Percentiles rank a stretch among this genome's conserved stretches.
These are phyloP conservation scores for Mythimna lalbum DNA, from an alignment of 2,888 invertebrate species.

Conservation along the genomic window DNA sequence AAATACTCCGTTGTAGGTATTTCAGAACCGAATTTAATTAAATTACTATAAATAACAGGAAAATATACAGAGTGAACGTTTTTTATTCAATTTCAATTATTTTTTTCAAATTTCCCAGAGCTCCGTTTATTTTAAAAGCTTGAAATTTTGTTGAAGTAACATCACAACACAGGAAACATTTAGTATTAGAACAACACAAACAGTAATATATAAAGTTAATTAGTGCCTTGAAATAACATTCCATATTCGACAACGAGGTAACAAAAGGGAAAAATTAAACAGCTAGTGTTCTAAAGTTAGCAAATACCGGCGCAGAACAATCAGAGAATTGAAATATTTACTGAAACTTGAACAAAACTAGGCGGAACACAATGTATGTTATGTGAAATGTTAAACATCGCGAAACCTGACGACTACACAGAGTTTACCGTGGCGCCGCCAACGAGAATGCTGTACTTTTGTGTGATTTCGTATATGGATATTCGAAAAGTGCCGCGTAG, in stretches of 20 bases:
- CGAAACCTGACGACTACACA: slow-evolving; percentile 61
- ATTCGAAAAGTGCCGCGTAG: slow-evolving; percentile 33
- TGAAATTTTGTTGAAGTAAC: background rate
- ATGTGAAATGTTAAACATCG: slow-evolving; percentile 66
- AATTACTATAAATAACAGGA: slow-evolving; percentile 12
- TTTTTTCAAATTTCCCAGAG: background rate
- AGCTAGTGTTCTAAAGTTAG: slow-evolving; percentile 58
- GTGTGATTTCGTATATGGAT: slow-evolving; percentile 34
- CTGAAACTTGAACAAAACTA: slow-evolving; percentile 67
- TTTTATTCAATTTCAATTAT: slow-evolving; percentile 2
- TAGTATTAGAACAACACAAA: slow-evolving; percentile 52
- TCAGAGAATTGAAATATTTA: slow-evolving; percentile 67
- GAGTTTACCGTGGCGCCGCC: slow-evolving; percentile 59
- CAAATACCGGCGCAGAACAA: slow-evolving; percentile 63
- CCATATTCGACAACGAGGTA: slow-evolving; percentile 49
- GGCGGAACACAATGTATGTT: slow-evolving; percentile 64
- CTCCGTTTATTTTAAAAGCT: background rate
- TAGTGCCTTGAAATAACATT: slow-evolving; percentile 58
- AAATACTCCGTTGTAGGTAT: slow-evolving; percentile 11
- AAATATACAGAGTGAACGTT: slow-evolving; percentile 24
- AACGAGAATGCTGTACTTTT: slow-evolving; percentile 50
- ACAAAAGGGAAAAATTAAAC: slow-evolving; percentile 61
- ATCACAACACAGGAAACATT: slow-evolving; percentile 49
- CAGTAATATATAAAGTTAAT: slow-evolving; percentile 59
- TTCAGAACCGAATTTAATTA: slow-evolving; percentile 11